These are phyloP conservation scores for Biston stratarius DNA, from an alignment of 2,888 invertebrate genomes.

Conservation along the genomic window DNA sequence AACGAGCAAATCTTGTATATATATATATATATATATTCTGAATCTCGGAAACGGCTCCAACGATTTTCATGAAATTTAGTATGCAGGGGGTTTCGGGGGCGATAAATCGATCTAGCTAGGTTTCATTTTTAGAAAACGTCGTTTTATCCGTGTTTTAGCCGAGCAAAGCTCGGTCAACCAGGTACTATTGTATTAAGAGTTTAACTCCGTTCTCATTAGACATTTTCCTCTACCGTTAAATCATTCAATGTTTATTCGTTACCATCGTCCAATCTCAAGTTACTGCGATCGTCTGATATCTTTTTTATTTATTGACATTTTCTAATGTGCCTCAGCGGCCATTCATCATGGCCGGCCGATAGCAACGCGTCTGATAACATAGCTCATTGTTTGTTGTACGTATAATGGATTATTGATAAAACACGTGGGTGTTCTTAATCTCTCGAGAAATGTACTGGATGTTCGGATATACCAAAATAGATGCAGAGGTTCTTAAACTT, in stretches of 20 bases:
- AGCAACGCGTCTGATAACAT: constrained; percentile 74
- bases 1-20: too few relatives aligned
- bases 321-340: constrained; percentile 75
- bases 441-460: constrained; percentile 71
- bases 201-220: constrained; percentile 1
- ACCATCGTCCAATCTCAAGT: constrained; percentile 37
- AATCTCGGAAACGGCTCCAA: too few relatives aligned
- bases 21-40: too few relatives aligned
- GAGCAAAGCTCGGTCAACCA: too few relatives aligned
- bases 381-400: constrained; percentile 81
- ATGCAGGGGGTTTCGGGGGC: too few relatives aligned
- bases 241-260: constrained; percentile 17
- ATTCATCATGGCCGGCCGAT: constrained; percentile 79
- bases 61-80: too few relatives aligned
- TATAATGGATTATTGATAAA: constrained; percentile 86
- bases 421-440: constrained; percentile 84
- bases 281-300: constrained; percentile 73
- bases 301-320: constrained; percentile 86
- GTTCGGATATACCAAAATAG: constrained; percentile 68
- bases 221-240: constrained; percentile 15
- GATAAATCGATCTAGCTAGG: too few relatives aligned
- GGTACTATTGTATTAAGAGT: too few relatives aligned
- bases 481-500: constrained; percentile 27
- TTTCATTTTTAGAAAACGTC: too few relatives aligned
- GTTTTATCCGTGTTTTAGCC: too few relatives aligned